Conservation (phyloP, 2,113 vertebrate genomes). For the Pungitius pungitius region DNA sequence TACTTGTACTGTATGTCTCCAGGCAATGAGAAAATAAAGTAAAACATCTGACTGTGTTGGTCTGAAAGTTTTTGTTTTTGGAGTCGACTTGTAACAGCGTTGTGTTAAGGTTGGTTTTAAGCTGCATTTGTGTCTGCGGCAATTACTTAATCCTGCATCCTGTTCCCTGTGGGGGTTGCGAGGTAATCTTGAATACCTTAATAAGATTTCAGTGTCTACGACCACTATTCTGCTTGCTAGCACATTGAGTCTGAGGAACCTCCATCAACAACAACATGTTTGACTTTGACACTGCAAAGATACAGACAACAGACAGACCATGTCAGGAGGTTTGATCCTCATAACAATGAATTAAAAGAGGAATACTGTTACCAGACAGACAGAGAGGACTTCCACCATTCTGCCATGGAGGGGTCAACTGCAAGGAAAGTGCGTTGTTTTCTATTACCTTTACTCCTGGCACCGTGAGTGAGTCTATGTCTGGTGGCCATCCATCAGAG, state of each 20-base stretch:
- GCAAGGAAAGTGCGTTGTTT: slow-evolving; percentile 74
- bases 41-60: not conserved
- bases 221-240: slow-evolving; percentile 51
- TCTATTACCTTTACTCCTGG: not conserved
- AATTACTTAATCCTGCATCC: slow-evolving; percentile 79
- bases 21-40: not conserved
- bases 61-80: slow-evolving; percentile 3
- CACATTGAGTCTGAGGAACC: slow-evolving; percentile 38
- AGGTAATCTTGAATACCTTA: slow-evolving; percentile 77
- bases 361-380: slow-evolving; percentile 13
- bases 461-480: slow-evolving; percentile 9
- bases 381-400: slow-evolving; percentile 43
- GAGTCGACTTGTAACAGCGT: slow-evolving; percentile 13
- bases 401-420: slow-evolving; percentile 69
- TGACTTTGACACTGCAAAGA: slow-evolving; percentile 40
- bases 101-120: slow-evolving; percentile 58
- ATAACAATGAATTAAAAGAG: slow-evolving; percentile 64
- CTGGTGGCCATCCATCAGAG: slow-evolving; percentile 33
- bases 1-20: not conserved
- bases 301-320: slow-evolving; percentile 28
- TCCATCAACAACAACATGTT: slow-evolving; percentile 54
- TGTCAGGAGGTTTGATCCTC: slow-evolving; percentile 52
- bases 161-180: slow-evolving; percentile 59
- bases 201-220: slow-evolving; percentile 76
- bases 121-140: slow-evolving; percentile 68